Base-by-base conservation (phyloP, 30 jellyfish, hydroid and myxozoan genomes). In the Chrysaora quinquecirrha region DNA sequence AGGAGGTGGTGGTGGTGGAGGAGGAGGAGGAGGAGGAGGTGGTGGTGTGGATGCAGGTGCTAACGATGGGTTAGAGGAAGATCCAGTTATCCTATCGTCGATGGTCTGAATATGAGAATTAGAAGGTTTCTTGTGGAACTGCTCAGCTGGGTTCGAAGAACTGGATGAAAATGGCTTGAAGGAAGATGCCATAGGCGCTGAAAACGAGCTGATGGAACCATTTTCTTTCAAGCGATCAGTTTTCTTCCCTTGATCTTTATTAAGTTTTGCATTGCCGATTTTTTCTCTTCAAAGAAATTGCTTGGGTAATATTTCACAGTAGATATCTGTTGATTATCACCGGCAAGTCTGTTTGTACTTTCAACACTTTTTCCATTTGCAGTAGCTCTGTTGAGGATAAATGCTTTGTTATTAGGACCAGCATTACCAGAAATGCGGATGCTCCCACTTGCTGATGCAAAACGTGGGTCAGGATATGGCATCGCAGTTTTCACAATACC, bases 401-500 rank as follows among this genome's bases (percentile, higher is more conserved):
- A 86, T 1, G 89, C 98, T 30, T 77, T 92, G 52, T 95, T 96
- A 19, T 67, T 80, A 14, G 29, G 68, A 48, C 94, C 84, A 47
- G 97, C 80, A 34, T 78, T 88, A 31, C 97, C 98, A n/a, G 85
- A 52, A 3, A 87, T 87, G 31, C 75, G 79, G 49, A 93, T 87
- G 34, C 94, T 67, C 18, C 97, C 97, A 32, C 91, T 23, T 20
- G 97, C 95, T 2, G 96, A 71, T 11, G 98, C 98, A 11, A 70
- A 52, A 14, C 91, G 96, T 64, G 94, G 96, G 34, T 87, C 89
- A 29, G 92, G 91, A 25, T 71, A 65, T 14, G 98, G 98, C 94
- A 93, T 65, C 0, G 98, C 98, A 25, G 91, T 86, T 93, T 93
- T 93, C 63, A 90, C 96, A 18, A 79, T 46, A 0, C 96, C 97